Base-by-base conservation (phyloP, 2,797 vertebrate genomes). In the Eurystomus glaucurus region DNA sequence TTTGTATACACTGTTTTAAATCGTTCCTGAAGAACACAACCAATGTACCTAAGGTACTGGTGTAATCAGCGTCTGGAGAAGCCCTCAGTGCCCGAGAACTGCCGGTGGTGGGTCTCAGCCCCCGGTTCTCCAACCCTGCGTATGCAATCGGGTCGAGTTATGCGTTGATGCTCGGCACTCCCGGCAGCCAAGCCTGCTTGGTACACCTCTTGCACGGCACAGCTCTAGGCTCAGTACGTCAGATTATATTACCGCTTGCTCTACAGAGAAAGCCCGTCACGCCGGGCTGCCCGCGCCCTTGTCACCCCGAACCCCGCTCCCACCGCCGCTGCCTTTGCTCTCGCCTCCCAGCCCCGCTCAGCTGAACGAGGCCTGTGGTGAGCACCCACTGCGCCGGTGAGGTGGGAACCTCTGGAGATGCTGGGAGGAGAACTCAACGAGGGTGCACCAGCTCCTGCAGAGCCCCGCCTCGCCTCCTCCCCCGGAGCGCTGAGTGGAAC, bases 21-120 rank as follows among this genome's bases (percentile, higher is more conserved):
- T 18, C 1, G 6, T 57, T 10, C 35, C 25, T 35, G 21, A 43
- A 62, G 50, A 70, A 21, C 37, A 55, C 41, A 28, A 18, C 3
- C 16, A 28, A 5, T 4, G 1, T 29, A 11, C 6, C 25, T 7
- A 33, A 33, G 22, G 8, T 10, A 12, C n/a, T 1, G 35, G 5
- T 4, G 57, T 2, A 2, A 25, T 8, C 16, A 21, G 26, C 6
- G 29, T 5, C 29, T 13, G 43, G 14, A 51, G 64, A 41, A 65
- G 52, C 5, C 48, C 54, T n/a, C 35, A 6, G 10, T 1, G 35
- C 9, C 66, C 8, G 1, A 23, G 46, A 75, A 13, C 25, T 2
- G 55, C 90, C 78, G 0, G 62, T 5, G 76, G 39, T 6, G 10
- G 41, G 11, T 31, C 74, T 39, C 75, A 13, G 52, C 10, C 66